Evolutionary conservation across 2,888 invertebrate species (phyloP).

Genomic region (Papilio protenor): DNA sequence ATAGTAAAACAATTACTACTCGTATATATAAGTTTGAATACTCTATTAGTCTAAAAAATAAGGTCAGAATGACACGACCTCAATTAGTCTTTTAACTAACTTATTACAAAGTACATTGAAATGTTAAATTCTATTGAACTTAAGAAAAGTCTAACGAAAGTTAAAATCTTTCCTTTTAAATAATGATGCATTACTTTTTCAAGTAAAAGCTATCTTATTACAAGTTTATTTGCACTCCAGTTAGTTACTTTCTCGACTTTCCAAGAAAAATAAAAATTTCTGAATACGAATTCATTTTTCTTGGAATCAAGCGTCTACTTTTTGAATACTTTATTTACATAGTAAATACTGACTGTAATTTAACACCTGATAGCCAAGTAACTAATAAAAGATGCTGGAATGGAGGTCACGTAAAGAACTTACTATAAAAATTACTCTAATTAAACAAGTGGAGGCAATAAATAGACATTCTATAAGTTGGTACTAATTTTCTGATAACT

Average conservation of each 20-base stretch:
- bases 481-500: too few species aligned
- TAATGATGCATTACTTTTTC: conserved; percentile 1
- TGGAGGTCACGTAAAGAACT: too few species aligned
- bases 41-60: neutral
- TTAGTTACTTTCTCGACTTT: neutral
- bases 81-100: conserved; percentile 3
- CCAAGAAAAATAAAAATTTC: neutral
- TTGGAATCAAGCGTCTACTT: neutral
- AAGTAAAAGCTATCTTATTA: neutral
- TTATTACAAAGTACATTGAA: neutral
- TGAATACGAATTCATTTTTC: conserved; percentile 1
- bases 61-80: neutral
- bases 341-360: neutral
- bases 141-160: neutral
- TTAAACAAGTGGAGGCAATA: too few species aligned
- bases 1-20: neutral
- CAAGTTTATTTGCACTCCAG: neutral
- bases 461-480: too few species aligned
- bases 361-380: neutral
- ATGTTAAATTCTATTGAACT: neutral
- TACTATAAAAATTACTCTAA: too few species aligned
- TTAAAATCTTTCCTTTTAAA: neutral
- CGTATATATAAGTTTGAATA: neutral
- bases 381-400: too few species aligned
- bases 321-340: neutral